Evolutionary conservation across 2,888 invertebrate species (phyloP), one percentile per base, ranked within the genome.

Genomic region (Chrysopilus asiliformis): DNA sequence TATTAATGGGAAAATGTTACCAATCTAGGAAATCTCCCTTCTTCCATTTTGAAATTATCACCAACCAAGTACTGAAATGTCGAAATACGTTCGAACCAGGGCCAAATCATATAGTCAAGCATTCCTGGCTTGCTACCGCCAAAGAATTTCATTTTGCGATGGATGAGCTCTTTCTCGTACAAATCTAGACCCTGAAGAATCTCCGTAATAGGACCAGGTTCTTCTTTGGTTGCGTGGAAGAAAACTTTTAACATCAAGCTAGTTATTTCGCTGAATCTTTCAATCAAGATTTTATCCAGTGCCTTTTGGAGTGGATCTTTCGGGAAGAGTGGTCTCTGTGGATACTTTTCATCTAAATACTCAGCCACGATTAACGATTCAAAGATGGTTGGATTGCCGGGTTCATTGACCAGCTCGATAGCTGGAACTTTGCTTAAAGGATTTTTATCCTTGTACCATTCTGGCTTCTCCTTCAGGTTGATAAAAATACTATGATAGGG

Each of bases 101-200:
- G 86, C 84, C 84, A 86, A 45, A 86, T 74, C 69, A 85, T 82
- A 47, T 77, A 79, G 56, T 87, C 86, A 34, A 85, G 62, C 69
- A 81, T 73, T 30, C 84, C 84, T 2, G 85, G 81, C 40, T 67
- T 66, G 38, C 71, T 69, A 1, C 83, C 82, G 40, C 75, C 68
- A 46, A 82, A 74, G 56, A 70, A 86, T 33, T 67, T 66, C 1
- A 73, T 73, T 15, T 69, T 71, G 32, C 85, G 70, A 15, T 60
- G 60, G 17, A 55, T 56, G 4, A 86, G 56, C 53, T 81, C 81
- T 33, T 66, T 67, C 52, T 86, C 79, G 34, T 80, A 72, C 2
- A 65, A 48, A 44, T 74, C 72, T 4, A 85, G 55, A 1, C 72
- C 75, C 33, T 66, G 64, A 38, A 72, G 64, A 35, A 68, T 68